Conservation (phyloP, 2,113 vertebrate species). For the Lynx canadensis region DNA sequence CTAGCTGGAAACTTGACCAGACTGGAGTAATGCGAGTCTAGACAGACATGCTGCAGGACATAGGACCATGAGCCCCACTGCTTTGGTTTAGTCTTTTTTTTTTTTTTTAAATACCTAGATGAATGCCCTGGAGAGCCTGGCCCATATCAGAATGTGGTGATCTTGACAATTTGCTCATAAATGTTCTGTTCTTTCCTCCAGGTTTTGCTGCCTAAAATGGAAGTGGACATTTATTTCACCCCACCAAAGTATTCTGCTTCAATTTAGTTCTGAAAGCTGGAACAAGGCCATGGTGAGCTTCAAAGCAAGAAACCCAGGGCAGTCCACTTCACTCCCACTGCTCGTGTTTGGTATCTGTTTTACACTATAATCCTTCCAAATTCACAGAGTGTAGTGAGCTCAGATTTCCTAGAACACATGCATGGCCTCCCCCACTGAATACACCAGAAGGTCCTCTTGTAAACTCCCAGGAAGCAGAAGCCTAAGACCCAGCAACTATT, state of each 20-base stretch:
- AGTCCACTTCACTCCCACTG: not conserved
- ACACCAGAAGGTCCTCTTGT: not conserved
- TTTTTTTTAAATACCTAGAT: not conserved
- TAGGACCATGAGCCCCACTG: not conserved
- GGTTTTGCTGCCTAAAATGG: not conserved
- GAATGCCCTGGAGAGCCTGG: not conserved
- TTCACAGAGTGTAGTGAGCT: not conserved
- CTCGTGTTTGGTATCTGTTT: not conserved
- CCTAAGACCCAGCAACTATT: not conserved
- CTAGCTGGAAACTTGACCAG: not conserved
- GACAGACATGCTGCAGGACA: not conserved
- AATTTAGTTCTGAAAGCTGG: not conserved
- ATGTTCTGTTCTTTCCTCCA: not conserved
- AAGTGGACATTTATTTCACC: not conserved
- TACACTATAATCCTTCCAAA: not conserved
- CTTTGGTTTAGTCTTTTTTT: not conserved
- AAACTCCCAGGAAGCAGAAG: not conserved
- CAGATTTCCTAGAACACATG: not conserved
- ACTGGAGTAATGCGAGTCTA: not conserved
- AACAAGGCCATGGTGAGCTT: not conserved
- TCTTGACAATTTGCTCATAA: slow-evolving; percentile 36
- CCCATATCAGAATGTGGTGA: not conserved
- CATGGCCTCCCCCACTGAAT: not conserved
- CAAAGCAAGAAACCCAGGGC: not conserved
- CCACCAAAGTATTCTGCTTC: not conserved